Conservation (phyloP, 2,797 vertebrate genomes). For the Esox masquinongy region DNA sequence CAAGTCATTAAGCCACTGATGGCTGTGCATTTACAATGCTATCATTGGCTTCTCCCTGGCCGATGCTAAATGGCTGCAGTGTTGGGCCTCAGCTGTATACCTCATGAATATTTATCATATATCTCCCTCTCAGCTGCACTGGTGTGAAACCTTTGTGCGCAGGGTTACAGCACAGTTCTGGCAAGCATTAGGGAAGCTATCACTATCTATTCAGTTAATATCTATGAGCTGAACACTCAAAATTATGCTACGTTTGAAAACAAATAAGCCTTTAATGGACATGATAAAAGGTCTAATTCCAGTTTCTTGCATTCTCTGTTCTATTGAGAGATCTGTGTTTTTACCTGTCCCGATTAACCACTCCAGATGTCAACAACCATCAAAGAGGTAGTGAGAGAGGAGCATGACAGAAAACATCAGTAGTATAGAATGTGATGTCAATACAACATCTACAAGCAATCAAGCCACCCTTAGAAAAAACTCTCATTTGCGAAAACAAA, state of each 20-base stretch:
- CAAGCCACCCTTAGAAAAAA: background rate
- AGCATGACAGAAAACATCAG: background rate
- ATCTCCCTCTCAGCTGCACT: constrained; percentile 25
- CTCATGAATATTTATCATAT: constrained; percentile 70
- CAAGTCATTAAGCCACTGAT: constrained; percentile 64
- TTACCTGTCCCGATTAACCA: constrained; percentile 31
- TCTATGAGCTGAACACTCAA: constrained; percentile 54
- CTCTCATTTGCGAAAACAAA: background rate
- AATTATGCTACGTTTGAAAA: constrained; percentile 45
- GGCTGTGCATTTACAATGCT: constrained; percentile 66
- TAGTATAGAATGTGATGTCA: background rate
- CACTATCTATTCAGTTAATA: constrained; percentile 30
- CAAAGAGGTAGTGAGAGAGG: constrained; percentile 9
- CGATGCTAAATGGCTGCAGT: constrained; percentile 68
- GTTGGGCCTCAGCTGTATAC: constrained; percentile 69
- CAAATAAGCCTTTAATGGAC: constrained; percentile 40
- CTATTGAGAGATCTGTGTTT: constrained; percentile 20
- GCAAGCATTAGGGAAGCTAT: constrained; percentile 60
- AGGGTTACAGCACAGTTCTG: constrained; percentile 17
- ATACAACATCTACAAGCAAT: background rate
- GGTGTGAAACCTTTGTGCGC: constrained; percentile 49
- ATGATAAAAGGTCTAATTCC: constrained; percentile 8
- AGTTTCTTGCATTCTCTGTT: constrained; percentile 14
- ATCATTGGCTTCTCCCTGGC: constrained; percentile 69
- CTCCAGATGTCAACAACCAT: constrained; percentile 13